Percentiles rank a stretch among this genome's conserved stretches.
These are phyloP conservation scores for Euthynnus affinis DNA, from an alignment of 2,797 vertebrate species.

Conservation along the genomic window DNA sequence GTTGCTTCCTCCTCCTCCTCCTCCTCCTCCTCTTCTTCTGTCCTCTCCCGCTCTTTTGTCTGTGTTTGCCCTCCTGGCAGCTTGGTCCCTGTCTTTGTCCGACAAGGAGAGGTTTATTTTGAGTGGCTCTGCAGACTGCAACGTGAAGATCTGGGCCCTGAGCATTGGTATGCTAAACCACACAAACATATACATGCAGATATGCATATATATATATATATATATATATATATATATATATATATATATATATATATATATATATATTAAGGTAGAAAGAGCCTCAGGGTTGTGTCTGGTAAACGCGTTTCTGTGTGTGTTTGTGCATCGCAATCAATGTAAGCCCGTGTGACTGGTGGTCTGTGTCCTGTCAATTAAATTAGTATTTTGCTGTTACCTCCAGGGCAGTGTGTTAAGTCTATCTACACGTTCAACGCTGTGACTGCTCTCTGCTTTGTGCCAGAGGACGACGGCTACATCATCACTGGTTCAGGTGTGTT, in stretches of 20 bases:
- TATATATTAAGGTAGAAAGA: slow-evolving; percentile 26
- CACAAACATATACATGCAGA: slow-evolving; percentile 31
- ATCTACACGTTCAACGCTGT: slow-evolving; percentile 89
- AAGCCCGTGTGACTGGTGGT: slow-evolving; percentile 43
- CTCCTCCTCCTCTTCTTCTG: neutral
- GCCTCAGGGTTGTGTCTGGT: slow-evolving; percentile 40
- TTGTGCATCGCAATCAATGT: slow-evolving; percentile 41
- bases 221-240: slow-evolving; percentile 26
- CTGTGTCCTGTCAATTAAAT: slow-evolving; percentile 64
- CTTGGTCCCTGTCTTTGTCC: slow-evolving; percentile 78
- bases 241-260: slow-evolving; percentile 16
- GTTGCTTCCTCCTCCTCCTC: neutral
- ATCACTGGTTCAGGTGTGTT: slow-evolving; percentile 85
- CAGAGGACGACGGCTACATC: slow-evolving; percentile 84
- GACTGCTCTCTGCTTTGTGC: slow-evolving; percentile 85
- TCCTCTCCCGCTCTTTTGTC: slow-evolving; percentile 44
- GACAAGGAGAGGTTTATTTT: slow-evolving; percentile 86
- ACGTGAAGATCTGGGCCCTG: slow-evolving; percentile 88
- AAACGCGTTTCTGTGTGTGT: slow-evolving; percentile 27
- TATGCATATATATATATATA: slow-evolving; percentile 20
- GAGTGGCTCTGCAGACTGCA: slow-evolving; percentile 88
- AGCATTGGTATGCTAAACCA: slow-evolving; percentile 78
- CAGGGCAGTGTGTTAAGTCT: slow-evolving; percentile 88
- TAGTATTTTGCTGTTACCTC: slow-evolving; percentile 59
- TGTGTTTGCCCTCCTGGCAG: slow-evolving; percentile 69